Evolutionary conservation across 2,797 vertebrate genomes (phyloP), one percentile per base, ranked within the genome.

Genomic region (Lemur catta): DNA sequence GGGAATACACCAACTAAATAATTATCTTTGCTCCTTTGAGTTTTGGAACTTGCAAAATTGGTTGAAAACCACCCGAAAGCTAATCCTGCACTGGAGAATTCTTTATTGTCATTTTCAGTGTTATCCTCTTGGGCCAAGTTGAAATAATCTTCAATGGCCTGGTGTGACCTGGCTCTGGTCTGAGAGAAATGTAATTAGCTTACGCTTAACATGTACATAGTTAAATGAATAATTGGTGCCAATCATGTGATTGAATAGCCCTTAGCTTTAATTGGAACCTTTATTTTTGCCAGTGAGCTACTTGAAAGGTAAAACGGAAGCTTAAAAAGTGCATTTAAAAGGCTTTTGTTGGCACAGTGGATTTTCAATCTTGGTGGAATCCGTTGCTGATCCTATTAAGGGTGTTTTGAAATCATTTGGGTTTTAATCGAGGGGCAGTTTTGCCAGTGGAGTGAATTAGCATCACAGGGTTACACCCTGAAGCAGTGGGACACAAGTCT

Each of bases 201-300:
- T 74, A 97, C 81, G 59, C 55, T 52, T 87, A 93, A 91, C 63
- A 94, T 82, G 55, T 96, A 48, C 67, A 85, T 84, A 94, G 59
- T 90, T 69, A 91, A 95, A 65, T 88, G 93, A 95, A 86, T 85
- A 97, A 90, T 63, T 88, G 65, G 74, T 93, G 52, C 24, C 97
- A 97, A 50, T 86, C 75, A 2, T 96, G 26, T 90, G 94, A 95
- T n/a, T 95, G 87, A 86, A 93, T 79, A 92, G 74, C 84, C 80
- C 71, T 57, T 75, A 84, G 41, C 75, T 72, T 82, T 95, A 96
- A 96, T 87, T 79, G 95, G 85, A 86, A 91, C 33, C 52, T 95
- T 95, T 95, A 90, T 92, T 97, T 98, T 97, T 97, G 89, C 79
- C 61, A 94, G 59, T 74, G 48, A 94, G 35, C 88, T 71, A 94